phyloP scores from a whole-genome alignment of 2,797 vertebrate species.

The Graptemys geographica region DNA sequence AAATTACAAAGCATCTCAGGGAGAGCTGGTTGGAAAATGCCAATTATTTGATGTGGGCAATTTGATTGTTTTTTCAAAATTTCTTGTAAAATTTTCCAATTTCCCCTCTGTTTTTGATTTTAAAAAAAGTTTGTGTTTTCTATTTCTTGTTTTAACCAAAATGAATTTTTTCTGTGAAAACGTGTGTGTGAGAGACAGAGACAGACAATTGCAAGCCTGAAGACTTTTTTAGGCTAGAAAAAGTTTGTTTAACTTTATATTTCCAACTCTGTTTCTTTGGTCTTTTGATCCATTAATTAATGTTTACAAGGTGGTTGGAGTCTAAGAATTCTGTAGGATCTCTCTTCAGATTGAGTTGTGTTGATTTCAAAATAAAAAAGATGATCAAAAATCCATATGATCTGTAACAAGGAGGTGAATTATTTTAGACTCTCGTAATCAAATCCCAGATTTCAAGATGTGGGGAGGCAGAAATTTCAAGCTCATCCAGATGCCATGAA shows the following conservation, averaged over 20 bases:
- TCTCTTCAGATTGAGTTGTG: background rate
- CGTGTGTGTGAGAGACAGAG: no score
- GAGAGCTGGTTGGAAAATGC: background rate
- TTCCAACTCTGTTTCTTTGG: background rate
- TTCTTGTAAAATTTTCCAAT: background rate
- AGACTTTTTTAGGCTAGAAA: background rate
- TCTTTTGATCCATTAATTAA: background rate
- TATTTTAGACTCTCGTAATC: background rate
- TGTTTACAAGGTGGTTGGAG: background rate
- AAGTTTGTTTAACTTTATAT: background rate
- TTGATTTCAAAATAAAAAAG: background rate
- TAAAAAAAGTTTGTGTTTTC: no score
- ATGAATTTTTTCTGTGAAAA: no score
- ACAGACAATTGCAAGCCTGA: no score
- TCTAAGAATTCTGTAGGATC: background rate
- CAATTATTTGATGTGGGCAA: background rate
- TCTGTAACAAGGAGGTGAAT: background rate
- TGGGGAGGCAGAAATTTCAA: background rate
- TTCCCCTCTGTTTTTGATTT: background rate
- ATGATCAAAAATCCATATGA: background rate
- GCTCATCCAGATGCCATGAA: background rate
- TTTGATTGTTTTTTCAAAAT: background rate
- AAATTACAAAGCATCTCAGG: background rate
- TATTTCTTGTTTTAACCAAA: no score
- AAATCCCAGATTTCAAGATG: background rate